Percentiles rank a stretch among this genome's conserved stretches.
These are phyloP conservation scores for Nephrotoma flavescens DNA, from an alignment of 2,888 invertebrate genomes.

Conservation along the genomic window DNA sequence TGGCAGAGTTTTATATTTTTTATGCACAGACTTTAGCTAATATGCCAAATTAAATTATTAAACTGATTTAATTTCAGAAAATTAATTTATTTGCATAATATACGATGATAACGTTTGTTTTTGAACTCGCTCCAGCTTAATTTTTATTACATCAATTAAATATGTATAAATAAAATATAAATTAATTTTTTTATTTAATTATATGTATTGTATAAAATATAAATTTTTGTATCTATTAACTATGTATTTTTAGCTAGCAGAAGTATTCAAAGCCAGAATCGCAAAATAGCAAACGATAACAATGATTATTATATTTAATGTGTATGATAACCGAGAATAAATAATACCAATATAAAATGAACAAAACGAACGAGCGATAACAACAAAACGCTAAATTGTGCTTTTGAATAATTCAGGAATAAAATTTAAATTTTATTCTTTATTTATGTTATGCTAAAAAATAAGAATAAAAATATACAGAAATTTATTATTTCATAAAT, in stretches of 20 bases:
- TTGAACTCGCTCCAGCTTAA: not conserved
- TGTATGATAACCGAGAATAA: not conserved
- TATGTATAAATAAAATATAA: not conserved
- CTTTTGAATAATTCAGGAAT: not conserved
- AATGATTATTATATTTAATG: not conserved
- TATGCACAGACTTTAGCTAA: not conserved
- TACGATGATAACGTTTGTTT: not conserved
- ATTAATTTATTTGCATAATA: not conserved
- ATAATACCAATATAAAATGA: not conserved
- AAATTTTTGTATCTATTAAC: not conserved
- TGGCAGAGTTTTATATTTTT: not conserved
- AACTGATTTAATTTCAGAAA: not conserved
- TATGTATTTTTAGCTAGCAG: not conserved
- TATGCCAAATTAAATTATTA: not conserved
- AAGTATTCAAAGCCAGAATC: not conserved
- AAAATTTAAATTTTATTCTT: not conserved
- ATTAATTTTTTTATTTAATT: not conserved
- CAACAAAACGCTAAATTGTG: not conserved
- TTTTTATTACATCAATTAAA: not conserved
- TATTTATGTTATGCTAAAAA: not conserved
- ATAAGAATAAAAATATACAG: not conserved
- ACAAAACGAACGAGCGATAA: not conserved
- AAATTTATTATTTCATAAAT: not conserved
- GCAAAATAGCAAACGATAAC: not conserved
- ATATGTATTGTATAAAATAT: not conserved